phyloP scores from a whole-genome alignment of 1,140 invertebrate genomes.

The Magallana ariakensis region DNA sequence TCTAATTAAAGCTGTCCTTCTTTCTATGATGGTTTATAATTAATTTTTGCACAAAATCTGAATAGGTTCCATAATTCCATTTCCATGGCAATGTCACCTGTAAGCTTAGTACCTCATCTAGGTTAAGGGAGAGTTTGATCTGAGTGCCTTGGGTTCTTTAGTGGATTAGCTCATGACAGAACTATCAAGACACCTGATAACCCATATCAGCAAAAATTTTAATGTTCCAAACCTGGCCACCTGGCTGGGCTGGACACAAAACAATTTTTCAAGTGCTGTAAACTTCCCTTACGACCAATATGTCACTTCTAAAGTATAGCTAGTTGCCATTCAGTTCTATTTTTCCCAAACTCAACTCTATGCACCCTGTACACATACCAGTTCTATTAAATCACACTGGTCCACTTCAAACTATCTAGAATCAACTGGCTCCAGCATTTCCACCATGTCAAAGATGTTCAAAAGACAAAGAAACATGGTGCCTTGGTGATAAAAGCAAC shows the following conservation, averaged over 20 bases:
- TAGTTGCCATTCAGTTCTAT: not conserved
- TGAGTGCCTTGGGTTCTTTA: slow-evolving; percentile 4
- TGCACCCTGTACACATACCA: not conserved
- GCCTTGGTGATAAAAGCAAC: not conserved
- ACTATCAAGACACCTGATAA: slow-evolving; percentile 33
- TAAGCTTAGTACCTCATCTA: slow-evolving; percentile 8
- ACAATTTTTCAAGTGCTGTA: slow-evolving; percentile 6
- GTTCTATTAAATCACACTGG: not conserved
- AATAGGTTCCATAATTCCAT: not conserved
- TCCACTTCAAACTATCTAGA: not conserved
- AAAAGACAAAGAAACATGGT: slow-evolving; percentile 12
- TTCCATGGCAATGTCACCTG: slow-evolving; percentile 19
- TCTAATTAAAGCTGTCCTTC: not conserved
- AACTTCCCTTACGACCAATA: not conserved
- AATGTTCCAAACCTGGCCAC: slow-evolving; percentile 19
- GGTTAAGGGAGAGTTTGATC: slow-evolving; percentile 18
- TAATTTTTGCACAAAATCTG: not conserved
- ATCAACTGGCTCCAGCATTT: not conserved
- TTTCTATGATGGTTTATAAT: not conserved
- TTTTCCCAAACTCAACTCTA: not conserved
- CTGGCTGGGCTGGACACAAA: slow-evolving; percentile 21
- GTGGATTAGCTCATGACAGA: slow-evolving; percentile 24
- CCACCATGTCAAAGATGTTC: slow-evolving; percentile 18
- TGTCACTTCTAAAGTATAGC: not conserved
- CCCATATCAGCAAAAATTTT: slow-evolving; percentile 29